phyloP scores from a whole-genome alignment of 2,797 vertebrate species.

The Trachurus trachurus region DNA sequence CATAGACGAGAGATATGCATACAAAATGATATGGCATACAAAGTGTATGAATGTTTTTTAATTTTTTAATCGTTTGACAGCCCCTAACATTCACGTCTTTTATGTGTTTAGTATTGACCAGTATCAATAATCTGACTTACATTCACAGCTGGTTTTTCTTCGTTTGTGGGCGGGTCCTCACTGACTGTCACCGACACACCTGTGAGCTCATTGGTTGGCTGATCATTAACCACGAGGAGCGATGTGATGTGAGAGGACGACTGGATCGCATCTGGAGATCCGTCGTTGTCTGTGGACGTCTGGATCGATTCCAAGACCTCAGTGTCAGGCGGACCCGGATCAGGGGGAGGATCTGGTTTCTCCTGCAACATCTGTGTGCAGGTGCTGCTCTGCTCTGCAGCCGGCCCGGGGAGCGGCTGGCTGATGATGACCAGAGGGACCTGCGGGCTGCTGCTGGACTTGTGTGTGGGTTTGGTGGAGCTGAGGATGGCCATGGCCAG shows the following conservation, averaged over 20 bases:
- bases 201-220: slow-evolving; percentile 1
- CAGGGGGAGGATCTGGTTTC: neutral
- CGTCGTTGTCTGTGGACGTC: slow-evolving; percentile 4
- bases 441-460: slow-evolving; percentile 1
- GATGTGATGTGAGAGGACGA: slow-evolving; percentile 10
- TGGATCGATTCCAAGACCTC: slow-evolving; percentile 22
- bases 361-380: neutral
- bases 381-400: slow-evolving; percentile 8
- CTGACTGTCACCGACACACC: neutral
- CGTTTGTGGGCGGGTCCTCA: neutral
- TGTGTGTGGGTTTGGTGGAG: slow-evolving; percentile 6
- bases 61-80: no score
- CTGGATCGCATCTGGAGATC: neutral
- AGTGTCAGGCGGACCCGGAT: neutral
- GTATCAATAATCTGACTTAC: slow-evolving; percentile 31
- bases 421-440: slow-evolving; percentile 58
- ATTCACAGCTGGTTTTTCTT: neutral
- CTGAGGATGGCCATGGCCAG: slow-evolving; percentile 52
- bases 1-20: no score
- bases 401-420: slow-evolving; percentile 15
- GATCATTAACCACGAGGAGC: slow-evolving; percentile 36
- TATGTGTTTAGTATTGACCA: neutral
- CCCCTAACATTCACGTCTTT: no score
- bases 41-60: no score
- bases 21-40: no score